Evolutionary conservation across 2,888 invertebrate genomes (phyloP).

Genomic region (Nephrocerus scutellatus): DNA sequence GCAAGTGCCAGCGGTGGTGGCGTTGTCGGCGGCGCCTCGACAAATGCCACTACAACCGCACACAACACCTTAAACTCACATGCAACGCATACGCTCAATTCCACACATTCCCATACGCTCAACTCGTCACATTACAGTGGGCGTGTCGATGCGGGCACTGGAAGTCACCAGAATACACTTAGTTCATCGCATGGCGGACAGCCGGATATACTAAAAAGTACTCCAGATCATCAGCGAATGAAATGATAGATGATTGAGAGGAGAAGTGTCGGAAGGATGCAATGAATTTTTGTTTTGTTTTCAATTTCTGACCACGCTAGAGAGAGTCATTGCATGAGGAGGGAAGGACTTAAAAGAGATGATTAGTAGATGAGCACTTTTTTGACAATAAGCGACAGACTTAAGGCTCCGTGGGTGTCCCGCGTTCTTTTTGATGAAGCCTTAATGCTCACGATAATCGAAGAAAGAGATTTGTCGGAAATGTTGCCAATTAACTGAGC

Average conservation of each 20-base stretch:
- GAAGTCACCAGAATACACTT: constrained; percentile 45
- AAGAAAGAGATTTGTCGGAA: too few species aligned
- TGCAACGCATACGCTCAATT: constrained; percentile 48
- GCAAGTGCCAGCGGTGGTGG: constrained; percentile 22
- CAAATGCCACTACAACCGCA: constrained; percentile 49
- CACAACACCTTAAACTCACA: constrained; percentile 58
- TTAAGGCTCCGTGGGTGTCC: too few species aligned
- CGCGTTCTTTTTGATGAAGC: too few species aligned
- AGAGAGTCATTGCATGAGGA: too few species aligned
- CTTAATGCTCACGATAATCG: too few species aligned
- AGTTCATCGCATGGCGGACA: constrained; percentile 53
- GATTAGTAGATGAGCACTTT: too few species aligned
- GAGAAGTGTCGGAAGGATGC: constrained; percentile 10
- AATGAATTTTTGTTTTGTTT: too few species aligned
- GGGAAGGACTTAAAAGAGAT: too few species aligned
- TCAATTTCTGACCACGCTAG: too few species aligned
- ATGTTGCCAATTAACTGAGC: too few species aligned
- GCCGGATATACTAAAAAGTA: constrained; percentile 79
- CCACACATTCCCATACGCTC: constrained; percentile 46
- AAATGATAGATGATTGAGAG: constrained; percentile 38
- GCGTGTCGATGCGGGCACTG: constrained; percentile 26
- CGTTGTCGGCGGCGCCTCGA: constrained; percentile 37
- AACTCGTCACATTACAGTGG: constrained; percentile 44
- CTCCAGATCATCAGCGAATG: constrained; percentile 69
- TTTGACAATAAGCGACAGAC: too few species aligned